Conservation (phyloP, 1,140 invertebrate genomes). For the Rhagoletis zephyria region DNA sequence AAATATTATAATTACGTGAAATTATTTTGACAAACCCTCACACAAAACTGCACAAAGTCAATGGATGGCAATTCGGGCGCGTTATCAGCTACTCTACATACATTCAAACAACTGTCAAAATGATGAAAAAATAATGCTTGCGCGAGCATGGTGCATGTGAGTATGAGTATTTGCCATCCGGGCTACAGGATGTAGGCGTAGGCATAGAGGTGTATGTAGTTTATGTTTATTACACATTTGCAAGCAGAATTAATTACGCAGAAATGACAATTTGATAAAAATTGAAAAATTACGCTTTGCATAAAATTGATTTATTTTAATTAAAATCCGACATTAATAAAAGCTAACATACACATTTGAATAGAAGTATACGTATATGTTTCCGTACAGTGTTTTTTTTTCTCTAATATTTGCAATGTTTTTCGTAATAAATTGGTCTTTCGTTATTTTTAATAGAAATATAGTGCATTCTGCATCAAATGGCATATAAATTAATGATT, state of each 20-base stretch:
- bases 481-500: no score
- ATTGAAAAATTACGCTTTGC: conserved; percentile 58
- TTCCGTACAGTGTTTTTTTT: no score
- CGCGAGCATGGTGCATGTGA: not conserved
- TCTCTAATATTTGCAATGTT: no score
- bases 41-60: not conserved
- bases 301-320: conserved; percentile 58
- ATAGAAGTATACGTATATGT: not conserved
- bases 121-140: no score
- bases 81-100: not conserved
- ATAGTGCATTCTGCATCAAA: no score
- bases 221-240: conserved; percentile 30
- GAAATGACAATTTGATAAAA: conserved; percentile 59
- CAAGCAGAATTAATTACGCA: conserved; percentile 57
- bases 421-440: no score
- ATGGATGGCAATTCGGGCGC: not conserved
- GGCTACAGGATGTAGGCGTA: not conserved
- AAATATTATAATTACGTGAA: conserved; percentile 52
- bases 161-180: no score
- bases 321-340: conserved; percentile 55
- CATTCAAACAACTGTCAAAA: no score
- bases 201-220: not conserved
- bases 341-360: conserved; percentile 47
- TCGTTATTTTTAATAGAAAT: no score
- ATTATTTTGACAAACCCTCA: conserved; percentile 52